These are phyloP conservation scores for Ameiurus melas DNA, from an alignment of 2,113 vertebrate genomes.

Conservation along the genomic window DNA sequence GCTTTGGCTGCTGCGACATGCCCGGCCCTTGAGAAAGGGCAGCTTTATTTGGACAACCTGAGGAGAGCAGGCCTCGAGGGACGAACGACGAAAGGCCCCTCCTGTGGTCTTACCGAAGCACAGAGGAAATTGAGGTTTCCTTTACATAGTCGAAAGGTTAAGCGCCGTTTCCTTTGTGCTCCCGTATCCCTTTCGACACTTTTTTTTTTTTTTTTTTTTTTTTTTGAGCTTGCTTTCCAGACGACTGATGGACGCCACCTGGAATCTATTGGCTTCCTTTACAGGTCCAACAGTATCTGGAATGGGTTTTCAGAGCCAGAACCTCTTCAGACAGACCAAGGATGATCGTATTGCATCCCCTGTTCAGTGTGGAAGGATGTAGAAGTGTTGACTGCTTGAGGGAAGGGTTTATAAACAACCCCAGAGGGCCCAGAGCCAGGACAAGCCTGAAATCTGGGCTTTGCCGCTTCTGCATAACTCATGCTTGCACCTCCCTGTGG, in stretches of 20 bases:
- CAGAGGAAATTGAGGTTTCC: slow-evolving; percentile 66
- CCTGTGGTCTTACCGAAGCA: slow-evolving; percentile 46
- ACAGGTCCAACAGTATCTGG: not conserved
- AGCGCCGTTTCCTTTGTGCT: slow-evolving; percentile 51
- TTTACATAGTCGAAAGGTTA: slow-evolving; percentile 57
- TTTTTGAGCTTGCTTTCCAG: slow-evolving; percentile 34
- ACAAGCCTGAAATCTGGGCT: not conserved
- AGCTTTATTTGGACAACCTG: slow-evolving; percentile 22
- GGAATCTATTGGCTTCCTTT: not conserved
- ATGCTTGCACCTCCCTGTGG: not conserved
- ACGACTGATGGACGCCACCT: slow-evolving; percentile 23
- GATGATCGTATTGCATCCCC: slow-evolving; percentile 5
- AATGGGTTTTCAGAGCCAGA: not conserved
- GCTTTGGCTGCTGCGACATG: not conserved
- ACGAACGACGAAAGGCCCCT: slow-evolving; percentile 19
- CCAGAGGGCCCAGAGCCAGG: not conserved
- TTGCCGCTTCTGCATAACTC: slow-evolving; percentile 2
- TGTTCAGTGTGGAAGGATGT: slow-evolving; percentile 5
- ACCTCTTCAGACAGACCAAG: not conserved
- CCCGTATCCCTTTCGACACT: not conserved
- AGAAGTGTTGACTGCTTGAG: not conserved
- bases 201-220: slow-evolving; percentile 2
- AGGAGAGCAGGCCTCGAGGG: not conserved
- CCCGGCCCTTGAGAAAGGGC: not conserved
- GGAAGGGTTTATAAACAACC: not conserved